These are phyloP conservation scores for Echiichthys vipera DNA, from an alignment of 2,797 vertebrate genomes.

Conservation along the genomic window DNA sequence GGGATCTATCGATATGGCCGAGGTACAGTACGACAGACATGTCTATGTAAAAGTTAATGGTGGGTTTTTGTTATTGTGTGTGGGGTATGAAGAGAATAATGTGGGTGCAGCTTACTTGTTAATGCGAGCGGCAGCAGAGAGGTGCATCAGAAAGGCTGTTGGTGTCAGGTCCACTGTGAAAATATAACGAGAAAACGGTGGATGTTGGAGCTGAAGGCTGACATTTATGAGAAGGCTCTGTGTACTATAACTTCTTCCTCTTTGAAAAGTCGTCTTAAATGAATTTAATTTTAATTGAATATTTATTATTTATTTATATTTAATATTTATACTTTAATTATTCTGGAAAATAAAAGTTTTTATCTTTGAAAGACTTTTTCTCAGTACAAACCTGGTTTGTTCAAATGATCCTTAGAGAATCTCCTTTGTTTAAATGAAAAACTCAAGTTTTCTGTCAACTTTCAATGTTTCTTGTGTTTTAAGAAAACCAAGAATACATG, in stretches of 20 bases:
- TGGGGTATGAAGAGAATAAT: neutral
- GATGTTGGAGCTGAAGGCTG: neutral
- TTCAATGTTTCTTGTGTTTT: slow-evolving; percentile 1
- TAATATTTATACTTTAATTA: neutral
- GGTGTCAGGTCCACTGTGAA: slow-evolving; percentile 8
- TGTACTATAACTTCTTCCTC: neutral
- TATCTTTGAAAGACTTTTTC: neutral
- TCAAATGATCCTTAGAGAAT: neutral
- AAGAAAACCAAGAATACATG: slow-evolving; percentile 23
- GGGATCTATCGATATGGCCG: slow-evolving; percentile 95
- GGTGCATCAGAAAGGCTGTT: slow-evolving; percentile 8
- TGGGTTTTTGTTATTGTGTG: neutral
- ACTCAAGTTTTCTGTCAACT: neutral
- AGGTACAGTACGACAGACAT: slow-evolving; percentile 79
- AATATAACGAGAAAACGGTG: slow-evolving; percentile 30
- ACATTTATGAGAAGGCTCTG: neutral
- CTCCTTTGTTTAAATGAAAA: too few relatives aligned
- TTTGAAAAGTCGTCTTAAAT: neutral
- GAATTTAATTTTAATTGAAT: too few relatives aligned
- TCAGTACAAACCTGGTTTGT: neutral
- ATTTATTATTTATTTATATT: too few relatives aligned
- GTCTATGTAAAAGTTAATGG: neutral
- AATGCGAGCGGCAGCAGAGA: slow-evolving; percentile 1
- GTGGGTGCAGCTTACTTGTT: neutral
- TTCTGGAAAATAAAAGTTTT: slow-evolving; percentile 7